Evolutionary conservation across 1,140 invertebrate genomes (phyloP), one percentile per base, ranked within the genome.

Genomic region (Aphaenogaster floridana): DNA sequence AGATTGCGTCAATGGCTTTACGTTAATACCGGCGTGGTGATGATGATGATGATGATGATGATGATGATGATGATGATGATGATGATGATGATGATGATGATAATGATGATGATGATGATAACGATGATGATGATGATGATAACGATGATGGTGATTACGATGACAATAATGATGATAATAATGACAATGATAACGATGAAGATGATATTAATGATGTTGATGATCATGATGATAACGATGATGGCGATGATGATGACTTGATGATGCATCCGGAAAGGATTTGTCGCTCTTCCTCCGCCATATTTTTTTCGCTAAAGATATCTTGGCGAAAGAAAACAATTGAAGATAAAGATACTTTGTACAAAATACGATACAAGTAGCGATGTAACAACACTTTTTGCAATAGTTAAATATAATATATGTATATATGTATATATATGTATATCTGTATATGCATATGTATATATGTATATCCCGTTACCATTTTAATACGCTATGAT

Each of bases 341-440:
- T 92, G 92, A 94, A 93, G 87, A 78, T 94, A 91, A 93, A 92
- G 93, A 94, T 94, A 94, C 89, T 95, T 94, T 95, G 94, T 95
- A 95, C 94, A 95, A 95, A 95, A 95, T 95, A 94, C 93, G 92
- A 95, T 95, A 92, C 91, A 94, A 95, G 93, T 95, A 95, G 94
- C 94, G 93, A 95, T 94, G 92, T 95, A 95, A 95, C 94, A 95
- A 95, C 93, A 93, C 92, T 94, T 94, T 95, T 94, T 95, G 94
- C 94, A 93, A 95, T 94, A 95, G 92, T 94, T 94, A 94, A 94
- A 94, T 95, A 54, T 68, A 94, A 94, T 95, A 54, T 68, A 15
- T 42, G 36, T 66, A 34, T 71, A 50, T 72, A 54, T 52, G 28
- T 72, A 28, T 80, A 50, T 89, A 74, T 76, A 59, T 80, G 64